These are phyloP conservation scores for Stegodyphus dumicola DNA, from an alignment of 1,140 invertebrate genomes.

Conservation along the genomic window DNA sequence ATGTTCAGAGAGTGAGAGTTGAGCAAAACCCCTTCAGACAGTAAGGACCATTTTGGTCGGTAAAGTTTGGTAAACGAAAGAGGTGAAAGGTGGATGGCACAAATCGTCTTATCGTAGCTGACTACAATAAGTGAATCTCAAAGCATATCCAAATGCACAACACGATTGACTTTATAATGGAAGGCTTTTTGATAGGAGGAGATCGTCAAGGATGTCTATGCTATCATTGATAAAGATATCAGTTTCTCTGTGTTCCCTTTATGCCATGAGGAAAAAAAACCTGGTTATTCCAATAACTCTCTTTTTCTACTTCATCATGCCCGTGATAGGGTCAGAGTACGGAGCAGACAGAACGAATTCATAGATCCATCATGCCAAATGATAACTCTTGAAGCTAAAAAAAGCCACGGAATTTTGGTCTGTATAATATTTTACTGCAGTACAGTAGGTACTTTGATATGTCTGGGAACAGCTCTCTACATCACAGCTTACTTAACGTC, in stretches of 20 bases:
- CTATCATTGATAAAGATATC: not conserved
- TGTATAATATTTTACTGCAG: not conserved
- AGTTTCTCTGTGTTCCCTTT: not conserved
- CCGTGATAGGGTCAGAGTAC: not conserved
- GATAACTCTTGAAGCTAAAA: not conserved
- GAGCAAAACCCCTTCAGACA: not conserved
- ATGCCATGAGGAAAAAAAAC: not conserved
- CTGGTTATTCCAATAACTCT: not conserved
- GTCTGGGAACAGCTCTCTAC: not conserved
- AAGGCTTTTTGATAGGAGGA: not conserved
- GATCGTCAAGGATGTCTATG: not conserved
- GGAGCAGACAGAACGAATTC: not conserved
- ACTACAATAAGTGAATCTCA: not conserved
- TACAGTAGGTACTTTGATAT: not conserved
- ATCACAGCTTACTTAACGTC: not conserved
- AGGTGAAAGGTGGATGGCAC: not conserved
- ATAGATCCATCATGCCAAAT: not conserved
- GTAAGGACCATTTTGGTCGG: not conserved
- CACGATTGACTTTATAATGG: not conserved
- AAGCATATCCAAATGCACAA: not conserved
- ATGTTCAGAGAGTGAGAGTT: not conserved
- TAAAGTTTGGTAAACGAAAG: not conserved
- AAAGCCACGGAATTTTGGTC: not conserved
- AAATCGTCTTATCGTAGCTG: not conserved
- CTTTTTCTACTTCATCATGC: not conserved